phyloP scores from a whole-genome alignment of 2,797 vertebrate species.

The Leucoraja ocellata region DNA sequence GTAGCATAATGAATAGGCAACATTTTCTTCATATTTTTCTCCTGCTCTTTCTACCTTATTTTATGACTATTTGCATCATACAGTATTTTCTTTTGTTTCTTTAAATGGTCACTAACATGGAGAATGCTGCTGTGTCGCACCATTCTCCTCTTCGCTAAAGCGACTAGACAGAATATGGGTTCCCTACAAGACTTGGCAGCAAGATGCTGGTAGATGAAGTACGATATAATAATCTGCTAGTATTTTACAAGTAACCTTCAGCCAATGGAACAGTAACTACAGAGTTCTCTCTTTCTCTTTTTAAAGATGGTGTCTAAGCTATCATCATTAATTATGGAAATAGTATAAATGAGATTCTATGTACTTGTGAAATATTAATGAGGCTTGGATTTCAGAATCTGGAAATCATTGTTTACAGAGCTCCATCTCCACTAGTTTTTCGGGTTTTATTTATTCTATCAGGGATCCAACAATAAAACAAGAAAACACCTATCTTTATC shows the following conservation, averaged over 20 bases:
- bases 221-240: constrained; percentile 57
- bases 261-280: constrained; percentile 59
- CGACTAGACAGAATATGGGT: constrained; percentile 73
- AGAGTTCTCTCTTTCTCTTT: constrained; percentile 53
- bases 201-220: constrained; percentile 80
- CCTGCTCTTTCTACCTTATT: constrained; percentile 31
- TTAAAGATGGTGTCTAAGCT: constrained; percentile 65
- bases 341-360: constrained; percentile 73
- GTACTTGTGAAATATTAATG: constrained; percentile 74
- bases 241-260: constrained; percentile 67
- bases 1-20: constrained; percentile 63
- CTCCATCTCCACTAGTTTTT: constrained; percentile 49
- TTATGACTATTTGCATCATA: constrained; percentile 65
- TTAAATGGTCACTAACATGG: constrained; percentile 78
- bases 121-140: constrained; percentile 58
- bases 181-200: constrained; percentile 68
- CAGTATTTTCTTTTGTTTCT: constrained; percentile 44
- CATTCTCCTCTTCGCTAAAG: constrained; percentile 70
- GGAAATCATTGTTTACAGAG: constrained; percentile 53
- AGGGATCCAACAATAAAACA: background rate
- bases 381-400: constrained; percentile 58
- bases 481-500: constrained; percentile 12
- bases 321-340: constrained; percentile 78
- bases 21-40: constrained; percentile 45
- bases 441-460: background rate